phyloP scores from a whole-genome alignment of 2,797 vertebrate genomes.

The Philypnodon macrostomus region DNA sequence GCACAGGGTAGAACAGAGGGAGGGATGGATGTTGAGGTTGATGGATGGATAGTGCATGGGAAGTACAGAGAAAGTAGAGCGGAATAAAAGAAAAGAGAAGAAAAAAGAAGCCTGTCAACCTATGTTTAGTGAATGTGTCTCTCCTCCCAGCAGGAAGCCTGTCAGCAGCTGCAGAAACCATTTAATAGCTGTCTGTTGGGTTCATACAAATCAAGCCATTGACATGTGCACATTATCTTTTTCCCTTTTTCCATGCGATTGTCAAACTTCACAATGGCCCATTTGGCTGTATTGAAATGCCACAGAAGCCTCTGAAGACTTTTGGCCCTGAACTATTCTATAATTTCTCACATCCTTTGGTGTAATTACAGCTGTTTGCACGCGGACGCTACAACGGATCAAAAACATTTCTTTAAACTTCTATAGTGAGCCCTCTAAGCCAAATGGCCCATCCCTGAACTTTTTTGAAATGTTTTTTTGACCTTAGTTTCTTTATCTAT shows the following conservation, averaged over 20 bases:
- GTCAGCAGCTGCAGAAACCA: conserved; percentile 73
- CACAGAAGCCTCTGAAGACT: conserved; percentile 24
- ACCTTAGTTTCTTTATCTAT: too few species aligned
- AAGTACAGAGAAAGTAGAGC: conserved; percentile 76
- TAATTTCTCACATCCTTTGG: conserved; percentile 40
- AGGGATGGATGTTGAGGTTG: conserved; percentile 65
- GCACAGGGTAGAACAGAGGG: conserved; percentile 53
- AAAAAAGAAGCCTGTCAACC: conserved; percentile 79
- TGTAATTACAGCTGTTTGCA: conserved; percentile 32
- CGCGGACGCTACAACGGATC: conserved; percentile 21
- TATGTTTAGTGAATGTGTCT: conserved; percentile 78
- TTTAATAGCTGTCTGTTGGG: conserved; percentile 75
- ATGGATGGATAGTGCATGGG: conserved; percentile 73
- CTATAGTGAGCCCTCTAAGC: conserved; percentile 31
- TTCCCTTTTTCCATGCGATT: conserved; percentile 39
- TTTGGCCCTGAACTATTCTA: conserved; percentile 20
- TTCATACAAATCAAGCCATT: conserved; percentile 74
- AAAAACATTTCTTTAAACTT: conserved; percentile 28
- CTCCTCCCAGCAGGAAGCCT: conserved; percentile 72
- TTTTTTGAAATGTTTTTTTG: too few species aligned
- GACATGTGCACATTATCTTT: conserved; percentile 74
- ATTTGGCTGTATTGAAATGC: conserved; percentile 33
- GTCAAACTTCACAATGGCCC: conserved; percentile 54
- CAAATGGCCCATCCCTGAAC: neutral
- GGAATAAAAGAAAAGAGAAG: conserved; percentile 68